These are phyloP conservation scores for Tachina fera DNA, from an alignment of 2,888 invertebrate genomes.

Conservation along the genomic window DNA sequence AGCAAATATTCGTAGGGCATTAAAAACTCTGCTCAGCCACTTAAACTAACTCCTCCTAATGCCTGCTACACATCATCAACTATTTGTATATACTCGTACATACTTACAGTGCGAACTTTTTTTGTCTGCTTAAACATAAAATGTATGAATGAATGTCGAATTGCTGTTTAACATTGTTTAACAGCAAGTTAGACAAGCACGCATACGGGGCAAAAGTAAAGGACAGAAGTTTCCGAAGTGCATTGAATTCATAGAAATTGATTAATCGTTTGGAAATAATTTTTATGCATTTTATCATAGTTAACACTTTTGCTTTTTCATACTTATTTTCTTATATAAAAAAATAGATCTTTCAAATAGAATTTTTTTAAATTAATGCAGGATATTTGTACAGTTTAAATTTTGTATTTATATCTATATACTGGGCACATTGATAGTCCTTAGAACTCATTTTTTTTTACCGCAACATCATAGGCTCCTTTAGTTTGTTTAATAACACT, in stretches of 20 bases:
- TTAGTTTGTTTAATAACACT: too few relatives aligned
- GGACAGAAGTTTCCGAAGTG: slow-evolving; percentile 57
- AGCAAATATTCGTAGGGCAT: slow-evolving; percentile 11
- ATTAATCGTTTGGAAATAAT: slow-evolving; percentile 71
- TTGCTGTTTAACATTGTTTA: slow-evolving; percentile 11
- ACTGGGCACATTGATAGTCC: too few relatives aligned
- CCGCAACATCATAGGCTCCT: too few relatives aligned
- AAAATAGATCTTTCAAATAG: neutral
- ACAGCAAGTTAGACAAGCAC: neutral
- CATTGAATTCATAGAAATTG: slow-evolving; percentile 68
- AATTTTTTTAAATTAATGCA: neutral
- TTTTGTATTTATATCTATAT: neutral
- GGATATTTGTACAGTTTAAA: neutral
- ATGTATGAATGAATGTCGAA: slow-evolving; percentile 25
- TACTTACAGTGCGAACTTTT: neutral
- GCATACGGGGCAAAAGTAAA: slow-evolving; percentile 1
- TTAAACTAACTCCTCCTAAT: neutral
- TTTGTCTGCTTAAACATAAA: slow-evolving; percentile 36
- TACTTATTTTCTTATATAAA: neutral
- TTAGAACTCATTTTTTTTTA: too few relatives aligned
- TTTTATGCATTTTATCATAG: slow-evolving; percentile 69
- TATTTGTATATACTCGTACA: too few relatives aligned
- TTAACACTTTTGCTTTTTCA: slow-evolving; percentile 63
- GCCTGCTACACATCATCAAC: neutral
- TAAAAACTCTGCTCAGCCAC: neutral